Base-by-base conservation (phyloP, 2,797 vertebrate species). In the Liparis tanakae region DNA sequence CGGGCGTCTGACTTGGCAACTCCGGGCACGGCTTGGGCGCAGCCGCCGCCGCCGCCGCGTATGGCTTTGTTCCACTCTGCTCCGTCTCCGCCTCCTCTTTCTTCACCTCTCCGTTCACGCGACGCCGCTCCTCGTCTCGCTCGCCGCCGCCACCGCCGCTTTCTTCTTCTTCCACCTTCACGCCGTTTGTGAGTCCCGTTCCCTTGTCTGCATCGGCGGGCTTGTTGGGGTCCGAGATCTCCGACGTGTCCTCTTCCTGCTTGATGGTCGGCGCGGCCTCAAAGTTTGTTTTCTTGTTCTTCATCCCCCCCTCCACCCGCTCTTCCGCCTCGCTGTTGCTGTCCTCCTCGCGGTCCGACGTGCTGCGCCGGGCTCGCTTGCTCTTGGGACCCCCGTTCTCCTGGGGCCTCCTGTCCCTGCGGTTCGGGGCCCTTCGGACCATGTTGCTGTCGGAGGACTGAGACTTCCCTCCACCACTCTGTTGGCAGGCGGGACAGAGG, bases 261-360 rank as follows among this genome's bases (percentile, higher is more conserved):
- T 87, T 87, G 25, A 86, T 50, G 25, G 58, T 3, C 2, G 86
- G 25, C 5, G 70, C 13, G 9, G 58, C 70, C 17, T 89, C 88
- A 0, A 80, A 46, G 1, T 89, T 91, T 17, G 65, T 64, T 60
- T 87, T 87, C 67, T 82, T 75, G 65, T 59, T 84, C 76, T 83
- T 87, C 50, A 76, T 22, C 50, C 74, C 43, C n/a, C 51, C 44
- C n/a, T 81, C 82, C 51, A 87, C 78, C 1, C 75, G 79, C 54
- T 90, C 89, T 44, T 92, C 92, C 0, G 92, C 90, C 37, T 91
- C 93, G 6, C 89, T 93, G 78, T 93, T 89, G 76, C 83, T 92
- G 60, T 94, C 91, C 3, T 91, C 87, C 39, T 94, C 93, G 80
- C 89, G 91, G 85, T 94, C 92, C 0, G 91, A 93, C 6, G 87